Evolutionary conservation across 1,140 invertebrate genomes (phyloP), one percentile per base, ranked within the genome.

Genomic region (Hyphantria cunea): DNA sequence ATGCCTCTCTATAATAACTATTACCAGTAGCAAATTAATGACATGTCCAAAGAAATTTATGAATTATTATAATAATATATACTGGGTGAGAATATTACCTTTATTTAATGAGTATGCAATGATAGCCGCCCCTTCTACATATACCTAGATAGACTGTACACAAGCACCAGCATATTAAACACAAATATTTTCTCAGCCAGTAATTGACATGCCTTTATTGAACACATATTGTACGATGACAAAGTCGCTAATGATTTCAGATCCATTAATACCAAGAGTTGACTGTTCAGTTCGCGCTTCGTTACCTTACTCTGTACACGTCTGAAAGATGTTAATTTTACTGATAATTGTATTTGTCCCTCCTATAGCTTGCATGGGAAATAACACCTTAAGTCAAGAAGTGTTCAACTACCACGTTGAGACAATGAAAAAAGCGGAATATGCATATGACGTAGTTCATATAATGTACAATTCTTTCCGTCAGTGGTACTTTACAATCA

Each of bases 401-500:
- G 67, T 89, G 11, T 70, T 71, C 12, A 42, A 63, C 0, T 86
- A 88, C 61, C 84, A 88, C 49, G 74, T 73, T 12, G 75, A 80
- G 51, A 84, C 85, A 1, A 41, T 47, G 17, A 11, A 55, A 6
- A 90, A 84, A 78, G 76, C 84, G 6, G 67, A 76, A 47, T 84
- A 70, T 42, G 87, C 87, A 0, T 74, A 68, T 41, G 66, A 85
- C 63, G 83, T 88, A 0, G 87, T 88, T 7, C 53, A 77, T n/a
- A 86, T 86, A 74, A 82, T 90, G 33, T 86, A 84, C 54, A 86
- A 86, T 34, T 80, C 83, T 7, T 90, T 88, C 68, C 67, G 70
- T 6, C 87, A 89, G 60, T 89, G 84, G 87, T 89, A 81, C 54
- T 89, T 86, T 44, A 90, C 87, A 0, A 74, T 89, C 11, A 86